Conservation (phyloP, 1,140 invertebrate species). For the Ridgeia piscesae region DNA sequence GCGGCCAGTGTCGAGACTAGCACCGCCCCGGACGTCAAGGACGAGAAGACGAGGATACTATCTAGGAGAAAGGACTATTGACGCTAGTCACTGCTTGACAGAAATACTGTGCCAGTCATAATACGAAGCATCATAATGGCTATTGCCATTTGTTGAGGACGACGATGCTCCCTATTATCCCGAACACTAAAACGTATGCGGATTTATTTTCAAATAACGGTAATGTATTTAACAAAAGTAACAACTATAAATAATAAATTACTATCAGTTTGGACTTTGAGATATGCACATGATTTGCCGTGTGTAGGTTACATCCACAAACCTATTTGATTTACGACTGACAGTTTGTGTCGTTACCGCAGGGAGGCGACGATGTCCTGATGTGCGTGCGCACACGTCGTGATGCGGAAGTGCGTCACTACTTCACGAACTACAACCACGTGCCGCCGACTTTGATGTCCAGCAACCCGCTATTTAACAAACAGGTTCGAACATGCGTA, state of each 20-base stretch:
- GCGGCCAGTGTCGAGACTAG: no score
- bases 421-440: conserved; percentile 11
- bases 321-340: background rate
- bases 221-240: no score
- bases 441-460: conserved; percentile 10
- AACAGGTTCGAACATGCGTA: background rate
- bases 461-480: conserved; percentile 18
- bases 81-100: no score
- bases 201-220: background rate
- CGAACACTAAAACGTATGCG: background rate
- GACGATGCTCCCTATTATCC: background rate
- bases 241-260: no score
- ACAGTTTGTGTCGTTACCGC: background rate
- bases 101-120: no score
- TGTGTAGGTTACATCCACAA: background rate
- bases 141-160: background rate
- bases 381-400: conserved; percentile 19
- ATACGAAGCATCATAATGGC: no score
- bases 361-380: conserved; percentile 29
- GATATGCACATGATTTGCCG: no score
- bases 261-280: no score
- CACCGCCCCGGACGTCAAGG: no score
- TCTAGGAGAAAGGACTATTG: no score
- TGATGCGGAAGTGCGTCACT: conserved; percentile 22
- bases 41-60: no score